Conservation (phyloP, 1,140 invertebrate genomes). For the Ceratosolen fusciceps region DNA sequence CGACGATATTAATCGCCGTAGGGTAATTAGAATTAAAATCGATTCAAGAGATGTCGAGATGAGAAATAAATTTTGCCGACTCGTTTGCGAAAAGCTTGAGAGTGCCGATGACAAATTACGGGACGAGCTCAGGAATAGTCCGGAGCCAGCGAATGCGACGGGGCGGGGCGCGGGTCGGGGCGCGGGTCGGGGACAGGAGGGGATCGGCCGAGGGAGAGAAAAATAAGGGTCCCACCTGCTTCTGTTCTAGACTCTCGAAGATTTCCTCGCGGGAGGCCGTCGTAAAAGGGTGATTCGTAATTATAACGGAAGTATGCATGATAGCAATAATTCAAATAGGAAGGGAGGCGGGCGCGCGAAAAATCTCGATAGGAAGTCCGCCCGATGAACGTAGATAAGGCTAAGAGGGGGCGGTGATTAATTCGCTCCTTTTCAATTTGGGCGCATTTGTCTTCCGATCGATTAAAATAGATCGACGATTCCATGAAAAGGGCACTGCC, state of each 20-base stretch:
- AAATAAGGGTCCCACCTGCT: conserved; percentile 6
- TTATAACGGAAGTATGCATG: neutral
- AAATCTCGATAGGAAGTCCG: conserved; percentile 16
- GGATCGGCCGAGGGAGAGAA: neutral
- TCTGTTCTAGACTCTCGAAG: neutral
- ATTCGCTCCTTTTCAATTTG: neutral
- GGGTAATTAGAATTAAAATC: no score
- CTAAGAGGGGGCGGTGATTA: neutral
- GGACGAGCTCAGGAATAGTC: neutral
- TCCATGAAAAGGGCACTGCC: neutral
- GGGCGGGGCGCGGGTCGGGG: neutral
- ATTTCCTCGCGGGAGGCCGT: conserved; percentile 3
- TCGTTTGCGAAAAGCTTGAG: neutral
- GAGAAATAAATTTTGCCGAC: neutral
- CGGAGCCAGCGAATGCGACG: neutral
- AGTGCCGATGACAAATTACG: conserved; percentile 15
- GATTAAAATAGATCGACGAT: neutral
- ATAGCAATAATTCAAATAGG: conserved; percentile 16
- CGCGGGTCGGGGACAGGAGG: neutral
- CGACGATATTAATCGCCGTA: no score
- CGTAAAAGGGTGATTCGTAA: conserved; percentile 20
- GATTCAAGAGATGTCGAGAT: no score
- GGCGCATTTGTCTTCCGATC: neutral
- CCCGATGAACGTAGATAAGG: neutral
- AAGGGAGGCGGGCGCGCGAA: conserved; percentile 17